phyloP scores from a whole-genome alignment of 92 coral and sea anemone species.

The Galaxea fascicularis region DNA sequence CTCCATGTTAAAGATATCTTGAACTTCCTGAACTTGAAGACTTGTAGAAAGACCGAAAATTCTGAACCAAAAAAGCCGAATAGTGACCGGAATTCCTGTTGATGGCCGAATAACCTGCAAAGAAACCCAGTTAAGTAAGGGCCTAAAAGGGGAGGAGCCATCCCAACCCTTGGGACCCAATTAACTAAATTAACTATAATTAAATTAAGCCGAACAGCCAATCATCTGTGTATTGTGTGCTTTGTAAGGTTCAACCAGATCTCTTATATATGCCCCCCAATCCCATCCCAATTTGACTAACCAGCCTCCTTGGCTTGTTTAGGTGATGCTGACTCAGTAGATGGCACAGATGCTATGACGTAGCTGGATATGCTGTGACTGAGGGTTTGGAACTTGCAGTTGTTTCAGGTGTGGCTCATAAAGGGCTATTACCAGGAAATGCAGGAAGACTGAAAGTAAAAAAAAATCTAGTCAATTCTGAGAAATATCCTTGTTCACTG shows the following conservation, averaged over 20 bases:
- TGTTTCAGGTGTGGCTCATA: background rate
- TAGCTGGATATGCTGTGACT: background rate
- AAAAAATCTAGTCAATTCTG: background rate
- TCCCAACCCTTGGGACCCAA: background rate
- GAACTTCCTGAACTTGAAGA: background rate
- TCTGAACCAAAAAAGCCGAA: background rate
- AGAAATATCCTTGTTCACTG: too few relatives aligned
- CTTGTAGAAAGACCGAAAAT: too few relatives aligned
- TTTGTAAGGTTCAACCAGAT: constrained; percentile 2
- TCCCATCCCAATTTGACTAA: background rate
- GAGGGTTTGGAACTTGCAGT: background rate
- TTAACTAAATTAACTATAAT: background rate
- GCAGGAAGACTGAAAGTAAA: background rate
- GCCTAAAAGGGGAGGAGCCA: background rate
- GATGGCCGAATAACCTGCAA: constrained; percentile 3
- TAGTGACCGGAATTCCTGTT: background rate
- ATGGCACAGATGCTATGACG: background rate
- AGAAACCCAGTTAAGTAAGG: background rate
- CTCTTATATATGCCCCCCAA: background rate
- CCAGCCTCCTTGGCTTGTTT: background rate
- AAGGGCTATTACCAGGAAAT: background rate
- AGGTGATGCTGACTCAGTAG: background rate
- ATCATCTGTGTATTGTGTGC: constrained; percentile 1
- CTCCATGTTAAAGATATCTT: background rate
- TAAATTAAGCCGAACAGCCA: background rate